Percentiles rank a stretch among this genome's conserved stretches.
Evolutionary conservation across 2,888 invertebrate genomes (phyloP).

Genomic region (Cephus pulcher): DNA sequence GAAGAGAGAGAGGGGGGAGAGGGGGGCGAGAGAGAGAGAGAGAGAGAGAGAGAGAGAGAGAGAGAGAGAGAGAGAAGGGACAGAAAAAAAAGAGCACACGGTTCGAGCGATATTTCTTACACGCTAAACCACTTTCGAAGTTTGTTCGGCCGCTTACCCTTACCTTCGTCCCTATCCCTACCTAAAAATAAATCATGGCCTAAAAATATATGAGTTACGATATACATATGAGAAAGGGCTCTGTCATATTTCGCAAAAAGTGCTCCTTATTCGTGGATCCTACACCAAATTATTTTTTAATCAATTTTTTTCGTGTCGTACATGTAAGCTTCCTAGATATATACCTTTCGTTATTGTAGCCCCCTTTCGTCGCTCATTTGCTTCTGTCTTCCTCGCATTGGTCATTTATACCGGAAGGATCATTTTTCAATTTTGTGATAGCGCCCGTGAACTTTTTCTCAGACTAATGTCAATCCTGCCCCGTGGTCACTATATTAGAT

Average conservation of each 20-base stretch:
- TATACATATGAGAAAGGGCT: not conserved
- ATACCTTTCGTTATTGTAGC: not conserved
- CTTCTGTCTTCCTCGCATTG: not conserved
- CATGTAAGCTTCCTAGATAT: not conserved
- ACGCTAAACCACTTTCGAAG: slow-evolving; percentile 33
- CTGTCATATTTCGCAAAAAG: not conserved
- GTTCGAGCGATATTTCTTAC: slow-evolving; percentile 28
- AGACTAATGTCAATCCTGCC: not conserved
- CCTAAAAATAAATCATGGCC: slow-evolving; percentile 31
- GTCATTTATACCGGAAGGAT: not conserved
- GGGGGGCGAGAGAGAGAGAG: slow-evolving; percentile 8
- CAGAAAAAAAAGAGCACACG: slow-evolving; percentile 7
- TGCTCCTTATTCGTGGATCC: not conserved
- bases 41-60: slow-evolving; percentile 8
- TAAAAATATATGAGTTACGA: not conserved
- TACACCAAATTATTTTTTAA: not conserved
- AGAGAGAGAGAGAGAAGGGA: slow-evolving; percentile 9
- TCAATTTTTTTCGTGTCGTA: not conserved
- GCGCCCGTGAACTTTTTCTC: not conserved
- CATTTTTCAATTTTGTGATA: not conserved
- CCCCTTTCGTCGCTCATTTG: not conserved
- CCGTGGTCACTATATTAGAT: not conserved
- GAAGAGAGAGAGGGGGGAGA: slow-evolving; percentile 11
- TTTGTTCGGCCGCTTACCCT: slow-evolving; percentile 19
- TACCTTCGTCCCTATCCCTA: not conserved